Base-by-base conservation (phyloP, 1,140 invertebrate genomes). In the Magallana ariakensis region DNA sequence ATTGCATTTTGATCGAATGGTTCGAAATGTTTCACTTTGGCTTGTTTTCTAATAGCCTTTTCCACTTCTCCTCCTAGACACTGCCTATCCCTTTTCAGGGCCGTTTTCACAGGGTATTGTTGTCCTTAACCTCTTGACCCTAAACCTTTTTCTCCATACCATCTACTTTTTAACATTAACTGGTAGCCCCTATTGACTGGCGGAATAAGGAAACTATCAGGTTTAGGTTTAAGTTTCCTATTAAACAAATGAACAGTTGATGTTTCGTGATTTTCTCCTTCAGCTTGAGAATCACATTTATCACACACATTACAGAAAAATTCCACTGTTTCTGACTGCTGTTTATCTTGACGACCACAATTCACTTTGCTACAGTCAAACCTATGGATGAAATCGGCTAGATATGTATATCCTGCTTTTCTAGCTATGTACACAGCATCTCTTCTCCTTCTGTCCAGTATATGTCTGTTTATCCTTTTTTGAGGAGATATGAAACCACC, bases 161-260 rank as follows among this genome's bases (percentile, higher is more conserved):
- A 98, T 13, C 97, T 97, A 86, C 95, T 96, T 91, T 96, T 97
- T 16, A 97, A 88, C 95, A 98, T 96, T 86, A 98, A 95, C 92
- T 97, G 96, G 91, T 96, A 97, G 5, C 97, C 97, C 92, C 95
- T 96, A 94, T 97, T 98, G 84, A 95, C 95, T 89, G 96, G 95
- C 6, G 97, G 96, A 90, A 98, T 97, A 33, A 96, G 96, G 94
- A 97, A 98, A 88, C 94, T 94, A 86, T 95, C 94, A 82, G 93
- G 92, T 9, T 95, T 94, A 86, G 96, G 93, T 91, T 95, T 96
- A 22, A 95, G 94, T 92, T 96, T 96, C 9, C 93, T 94, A 93
- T 96, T 97, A 88, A 98, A 97, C 92, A 97, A 95, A 94, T 98
- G 97, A 56, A 97, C 93, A 53, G 96, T 97, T 3, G 97, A 97